Evolutionary conservation across 2,888 invertebrate genomes (phyloP).

Genomic region (Cheilosia impressa): DNA sequence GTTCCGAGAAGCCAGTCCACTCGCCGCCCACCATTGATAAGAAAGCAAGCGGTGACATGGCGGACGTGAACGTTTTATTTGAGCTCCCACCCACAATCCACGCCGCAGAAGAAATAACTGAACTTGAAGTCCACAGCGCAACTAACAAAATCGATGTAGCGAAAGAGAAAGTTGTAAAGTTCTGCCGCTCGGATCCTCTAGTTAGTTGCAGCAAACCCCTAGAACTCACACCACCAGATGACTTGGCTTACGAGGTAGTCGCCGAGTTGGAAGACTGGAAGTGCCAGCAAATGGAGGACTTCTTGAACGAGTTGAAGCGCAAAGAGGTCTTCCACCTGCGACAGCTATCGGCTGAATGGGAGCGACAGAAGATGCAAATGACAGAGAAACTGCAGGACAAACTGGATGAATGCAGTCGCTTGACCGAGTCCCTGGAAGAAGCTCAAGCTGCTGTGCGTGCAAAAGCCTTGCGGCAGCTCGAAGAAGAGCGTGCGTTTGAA

Average conservation of each 20-base stretch:
- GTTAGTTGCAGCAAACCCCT: neutral
- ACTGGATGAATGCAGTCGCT: conserved; percentile 86
- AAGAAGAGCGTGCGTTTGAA: conserved; percentile 80
- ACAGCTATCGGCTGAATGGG: conserved; percentile 86
- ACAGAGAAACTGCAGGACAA: conserved; percentile 86
- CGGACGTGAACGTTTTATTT: conserved; percentile 8
- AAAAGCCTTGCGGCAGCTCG: conserved; percentile 50
- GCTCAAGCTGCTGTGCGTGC: conserved; percentile 73
- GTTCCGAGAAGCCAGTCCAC: conserved; percentile 74
- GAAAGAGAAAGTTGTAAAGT: neutral
- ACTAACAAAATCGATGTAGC: neutral
- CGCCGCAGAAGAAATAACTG: neutral
- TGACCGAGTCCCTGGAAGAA: conserved; percentile 85
- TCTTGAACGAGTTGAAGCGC: conserved; percentile 86
- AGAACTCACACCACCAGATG: neutral
- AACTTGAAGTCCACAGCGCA: conserved; percentile 1
- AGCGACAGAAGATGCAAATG: conserved; percentile 85
- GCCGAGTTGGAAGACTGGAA: conserved; percentile 91
- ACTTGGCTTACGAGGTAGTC: conserved; percentile 84
- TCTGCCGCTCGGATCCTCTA: conserved; percentile 12
- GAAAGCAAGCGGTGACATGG: conserved; percentile 71
- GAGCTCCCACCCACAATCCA: conserved; percentile 66
- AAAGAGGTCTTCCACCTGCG: conserved; percentile 86
- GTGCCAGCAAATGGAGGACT: conserved; percentile 87
- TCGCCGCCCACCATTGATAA: conserved; percentile 49